A percentile compares a stretch with the other conserved stretches of the same genome.
These are phyloP conservation scores for Archaeoteleia sp. DNA, from an alignment of 2,888 invertebrate species.

Conservation along the genomic window DNA sequence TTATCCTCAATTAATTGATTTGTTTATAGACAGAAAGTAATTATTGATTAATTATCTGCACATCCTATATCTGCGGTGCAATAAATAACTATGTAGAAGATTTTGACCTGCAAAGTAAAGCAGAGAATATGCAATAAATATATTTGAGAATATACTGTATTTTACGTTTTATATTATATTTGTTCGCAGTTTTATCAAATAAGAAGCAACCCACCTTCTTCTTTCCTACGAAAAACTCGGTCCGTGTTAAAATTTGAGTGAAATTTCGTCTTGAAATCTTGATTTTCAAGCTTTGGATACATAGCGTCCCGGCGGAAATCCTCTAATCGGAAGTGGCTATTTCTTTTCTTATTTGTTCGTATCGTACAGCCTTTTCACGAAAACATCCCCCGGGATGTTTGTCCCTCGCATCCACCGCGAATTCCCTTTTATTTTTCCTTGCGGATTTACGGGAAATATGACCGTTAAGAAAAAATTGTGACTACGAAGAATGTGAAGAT, in stretches of 20 bases:
- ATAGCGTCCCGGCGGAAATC: constrained; percentile 51
- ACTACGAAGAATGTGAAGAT: constrained; percentile 8
- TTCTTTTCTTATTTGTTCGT: constrained; percentile 46
- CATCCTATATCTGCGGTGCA: no score
- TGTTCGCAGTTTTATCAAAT: no score
- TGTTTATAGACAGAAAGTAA: no score
- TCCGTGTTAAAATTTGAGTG: constrained; percentile 1
- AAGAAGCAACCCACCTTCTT: neutral
- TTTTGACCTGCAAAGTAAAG: no score
- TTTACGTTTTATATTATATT: no score
- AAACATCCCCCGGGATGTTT: constrained; percentile 49
- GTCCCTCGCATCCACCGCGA: constrained; percentile 37
- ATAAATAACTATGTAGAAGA: no score
- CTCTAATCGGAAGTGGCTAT: constrained; percentile 55
- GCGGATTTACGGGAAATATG: constrained; percentile 34
- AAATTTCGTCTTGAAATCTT: constrained; percentile 14
- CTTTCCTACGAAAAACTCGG: no score
- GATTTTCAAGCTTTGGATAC: constrained; percentile 26
- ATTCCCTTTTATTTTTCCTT: constrained; percentile 41
- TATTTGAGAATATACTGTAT: no score
- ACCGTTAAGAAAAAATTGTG: constrained; percentile 17
- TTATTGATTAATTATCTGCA: no score
- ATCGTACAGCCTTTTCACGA: constrained; percentile 37
- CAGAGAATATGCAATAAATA: no score
- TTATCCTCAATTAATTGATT: no score